Percentiles rank a stretch among this genome's conserved stretches.
These are phyloP conservation scores for Sebastes matsubarae DNA, from an alignment of 2,797 vertebrate species.

Conservation along the genomic window DNA sequence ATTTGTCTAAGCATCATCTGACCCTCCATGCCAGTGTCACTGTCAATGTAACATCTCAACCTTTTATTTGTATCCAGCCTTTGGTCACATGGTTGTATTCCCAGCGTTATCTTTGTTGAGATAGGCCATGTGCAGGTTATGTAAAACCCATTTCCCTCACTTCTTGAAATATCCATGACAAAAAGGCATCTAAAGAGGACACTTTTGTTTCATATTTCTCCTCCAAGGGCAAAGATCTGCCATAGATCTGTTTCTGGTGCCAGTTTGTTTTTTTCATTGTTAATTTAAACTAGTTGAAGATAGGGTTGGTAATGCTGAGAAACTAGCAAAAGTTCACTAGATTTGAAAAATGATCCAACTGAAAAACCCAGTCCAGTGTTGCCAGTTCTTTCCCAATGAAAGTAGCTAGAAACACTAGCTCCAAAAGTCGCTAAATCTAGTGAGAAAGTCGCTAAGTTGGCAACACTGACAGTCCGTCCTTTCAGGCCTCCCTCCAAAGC, in stretches of 20 bases:
- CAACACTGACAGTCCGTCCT: no score
- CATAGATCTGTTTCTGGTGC: background rate
- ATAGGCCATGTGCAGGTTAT: constrained; percentile 24
- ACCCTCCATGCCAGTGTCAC: background rate
- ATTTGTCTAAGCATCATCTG: background rate
- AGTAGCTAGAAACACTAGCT: no score
- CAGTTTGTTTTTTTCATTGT: background rate
- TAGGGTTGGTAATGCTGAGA: no score
- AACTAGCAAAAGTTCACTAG: no score
- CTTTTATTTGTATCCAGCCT: constrained; percentile 16
- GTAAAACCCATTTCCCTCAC: constrained; percentile 3
- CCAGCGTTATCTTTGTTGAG: constrained; percentile 24
- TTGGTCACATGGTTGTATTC: constrained; percentile 17
- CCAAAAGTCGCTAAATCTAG: no score
- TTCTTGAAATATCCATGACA: background rate
- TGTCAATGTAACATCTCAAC: background rate
- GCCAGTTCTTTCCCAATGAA: no score
- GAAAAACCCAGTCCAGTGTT: no score
- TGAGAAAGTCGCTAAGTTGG: no score
- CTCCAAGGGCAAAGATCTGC: background rate
- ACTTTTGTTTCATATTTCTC: background rate
- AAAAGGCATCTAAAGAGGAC: background rate
- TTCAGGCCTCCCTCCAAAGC: no score
- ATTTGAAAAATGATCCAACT: no score
- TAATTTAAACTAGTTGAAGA: background rate